Percentiles rank a stretch among this genome's conserved stretches.
These are phyloP conservation scores for Cecidostiba fungosa DNA, from an alignment of 2,888 invertebrate species.

Conservation along the genomic window DNA sequence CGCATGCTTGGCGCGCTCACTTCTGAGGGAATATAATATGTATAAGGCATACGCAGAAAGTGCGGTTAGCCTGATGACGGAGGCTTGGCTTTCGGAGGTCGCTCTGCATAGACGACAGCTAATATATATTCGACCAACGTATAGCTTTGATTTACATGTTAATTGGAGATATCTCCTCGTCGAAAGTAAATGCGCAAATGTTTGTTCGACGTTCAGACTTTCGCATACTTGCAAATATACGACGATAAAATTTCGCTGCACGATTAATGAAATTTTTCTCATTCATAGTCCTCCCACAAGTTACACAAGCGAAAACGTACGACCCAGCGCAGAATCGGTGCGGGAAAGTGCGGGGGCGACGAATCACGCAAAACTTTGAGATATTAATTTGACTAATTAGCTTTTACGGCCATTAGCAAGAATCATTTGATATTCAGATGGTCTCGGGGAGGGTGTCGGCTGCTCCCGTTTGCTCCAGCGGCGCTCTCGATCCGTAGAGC, in stretches of 20 bases:
- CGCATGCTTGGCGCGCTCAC: neutral
- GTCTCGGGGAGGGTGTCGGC: neutral
- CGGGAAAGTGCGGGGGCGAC: too few species aligned
- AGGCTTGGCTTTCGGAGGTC: constrained; percentile 1
- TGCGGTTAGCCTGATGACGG: neutral
- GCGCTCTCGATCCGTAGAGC: neutral
- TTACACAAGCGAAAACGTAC: neutral
- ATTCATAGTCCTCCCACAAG: neutral
- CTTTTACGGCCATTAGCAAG: constrained; percentile 17
- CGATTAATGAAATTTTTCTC: neutral
- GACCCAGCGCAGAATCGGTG: neutral
- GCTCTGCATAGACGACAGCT: neutral
- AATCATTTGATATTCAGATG: constrained; percentile 42
- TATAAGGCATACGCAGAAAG: neutral
- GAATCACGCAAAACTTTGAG: constrained; percentile 17
- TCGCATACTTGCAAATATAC: neutral
- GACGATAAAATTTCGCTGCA: neutral
- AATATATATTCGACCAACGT: neutral
- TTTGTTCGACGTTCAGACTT: neutral
- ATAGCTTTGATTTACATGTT: constrained; percentile 42
- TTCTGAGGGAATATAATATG: neutral
- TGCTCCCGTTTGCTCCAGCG: constrained; percentile 3
- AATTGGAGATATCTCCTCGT: constrained; percentile 30
- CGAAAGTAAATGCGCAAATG: constrained; percentile 33
- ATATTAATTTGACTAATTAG: constrained; percentile 41